Conservation (phyloP, 1,140 invertebrate species). For the Trissolcus basalis region DNA sequence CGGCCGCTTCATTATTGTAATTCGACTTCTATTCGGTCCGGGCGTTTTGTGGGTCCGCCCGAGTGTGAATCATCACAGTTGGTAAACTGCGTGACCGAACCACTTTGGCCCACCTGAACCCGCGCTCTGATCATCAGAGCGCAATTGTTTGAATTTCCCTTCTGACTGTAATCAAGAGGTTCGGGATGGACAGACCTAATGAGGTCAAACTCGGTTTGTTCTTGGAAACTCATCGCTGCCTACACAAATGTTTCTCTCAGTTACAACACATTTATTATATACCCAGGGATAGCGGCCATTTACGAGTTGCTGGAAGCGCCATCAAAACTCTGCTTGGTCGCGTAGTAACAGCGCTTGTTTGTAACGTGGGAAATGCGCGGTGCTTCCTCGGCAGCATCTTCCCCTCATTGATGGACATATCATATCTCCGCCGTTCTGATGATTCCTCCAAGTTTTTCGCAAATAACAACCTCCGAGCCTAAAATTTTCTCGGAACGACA, state of each 20-base stretch:
- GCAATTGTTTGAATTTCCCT: not conserved
- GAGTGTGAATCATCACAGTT: conserved; percentile 57
- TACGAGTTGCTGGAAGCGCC: conserved; percentile 68
- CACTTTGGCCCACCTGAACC: conserved; percentile 6
- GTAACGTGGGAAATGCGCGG: conserved; percentile 58
- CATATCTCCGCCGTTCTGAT: too few species aligned
- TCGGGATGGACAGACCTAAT: not conserved
- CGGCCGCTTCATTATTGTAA: conserved; percentile 71
- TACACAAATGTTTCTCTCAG: conserved; percentile 46
- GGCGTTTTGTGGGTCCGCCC: conserved; percentile 38
- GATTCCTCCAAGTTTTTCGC: too few species aligned
- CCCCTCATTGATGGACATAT: too few species aligned
- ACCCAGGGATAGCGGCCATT: conserved; percentile 60
- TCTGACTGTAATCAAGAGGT: not conserved
- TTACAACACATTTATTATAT: conserved; percentile 62
- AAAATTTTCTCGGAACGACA: too few species aligned
- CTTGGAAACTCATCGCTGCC: conserved; percentile 32
- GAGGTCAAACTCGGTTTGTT: conserved; percentile 34
- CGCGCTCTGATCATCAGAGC: too few species aligned
- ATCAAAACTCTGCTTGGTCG: conserved; percentile 57
- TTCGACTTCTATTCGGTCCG: conserved; percentile 65
- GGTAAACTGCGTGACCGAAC: conserved; percentile 54
- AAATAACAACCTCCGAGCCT: too few species aligned
- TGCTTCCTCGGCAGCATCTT: too few species aligned
- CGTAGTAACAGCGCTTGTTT: conserved; percentile 45